Conservation (phyloP, 1,140 invertebrate species). For the Pseudomyrmex dendroicus region DNA sequence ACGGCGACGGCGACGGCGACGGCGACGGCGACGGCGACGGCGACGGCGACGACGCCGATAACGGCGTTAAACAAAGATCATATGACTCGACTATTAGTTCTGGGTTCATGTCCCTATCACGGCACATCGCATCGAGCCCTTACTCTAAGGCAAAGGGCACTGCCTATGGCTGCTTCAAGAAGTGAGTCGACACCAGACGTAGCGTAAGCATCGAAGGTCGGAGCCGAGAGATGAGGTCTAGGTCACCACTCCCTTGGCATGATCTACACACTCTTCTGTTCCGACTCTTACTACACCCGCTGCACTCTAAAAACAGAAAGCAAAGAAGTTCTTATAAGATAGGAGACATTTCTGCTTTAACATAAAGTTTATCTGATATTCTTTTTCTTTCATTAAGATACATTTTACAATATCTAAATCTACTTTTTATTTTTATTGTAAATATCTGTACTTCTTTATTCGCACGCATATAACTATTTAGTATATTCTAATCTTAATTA, state of each 20-base stretch:
- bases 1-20: constrained; percentile 8
- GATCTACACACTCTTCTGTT: constrained; percentile 63
- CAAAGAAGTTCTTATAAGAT: not conserved
- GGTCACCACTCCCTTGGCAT: constrained; percentile 82
- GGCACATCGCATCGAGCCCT: constrained; percentile 87
- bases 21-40: constrained; percentile 13
- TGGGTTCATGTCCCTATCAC: constrained; percentile 91
- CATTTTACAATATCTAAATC: too few species aligned
- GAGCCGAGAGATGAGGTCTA: constrained; percentile 73
- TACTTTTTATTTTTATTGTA: too few species aligned
- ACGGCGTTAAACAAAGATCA: constrained; percentile 62
- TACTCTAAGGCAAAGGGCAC: constrained; percentile 81
- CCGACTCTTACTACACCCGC: constrained; percentile 42
- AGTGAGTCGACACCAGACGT: constrained; percentile 94
- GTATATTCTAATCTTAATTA: too few species aligned
- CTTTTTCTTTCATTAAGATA: too few species aligned
- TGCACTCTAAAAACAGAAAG: constrained; percentile 55
- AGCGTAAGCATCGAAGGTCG: constrained; percentile 91
- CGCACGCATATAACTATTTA: too few species aligned
- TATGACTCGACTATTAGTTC: constrained; percentile 77
- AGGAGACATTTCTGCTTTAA: too few species aligned
- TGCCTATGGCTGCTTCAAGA: constrained; percentile 93
- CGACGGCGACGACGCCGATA: constrained; percentile 24
- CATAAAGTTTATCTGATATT: too few species aligned
- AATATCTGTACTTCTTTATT: too few species aligned